phyloP scores from a whole-genome alignment of 2,113 vertebrate genomes.

The Ramphastos sulfuratus region DNA sequence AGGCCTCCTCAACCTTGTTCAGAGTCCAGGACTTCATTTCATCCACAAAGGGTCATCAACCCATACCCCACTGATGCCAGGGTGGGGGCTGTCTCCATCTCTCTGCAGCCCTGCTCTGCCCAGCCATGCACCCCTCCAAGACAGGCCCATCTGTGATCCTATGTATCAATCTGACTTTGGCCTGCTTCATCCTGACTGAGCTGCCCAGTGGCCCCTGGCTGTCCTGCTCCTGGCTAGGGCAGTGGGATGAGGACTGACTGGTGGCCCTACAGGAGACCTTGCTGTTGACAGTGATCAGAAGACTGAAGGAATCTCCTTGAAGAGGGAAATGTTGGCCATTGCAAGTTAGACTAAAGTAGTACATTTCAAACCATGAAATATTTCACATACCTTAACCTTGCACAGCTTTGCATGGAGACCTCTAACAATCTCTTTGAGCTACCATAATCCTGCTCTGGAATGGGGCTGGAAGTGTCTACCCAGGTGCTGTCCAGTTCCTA shows the following conservation, averaged over 20 bases:
- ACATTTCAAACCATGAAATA: background rate
- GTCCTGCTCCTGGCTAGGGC: background rate
- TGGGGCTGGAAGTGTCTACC: background rate
- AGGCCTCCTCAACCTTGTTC: accelerated
- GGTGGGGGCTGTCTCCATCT: background rate
- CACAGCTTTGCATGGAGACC: background rate
- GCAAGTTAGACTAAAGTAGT: background rate
- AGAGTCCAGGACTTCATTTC: background rate
- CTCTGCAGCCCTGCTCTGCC: background rate
- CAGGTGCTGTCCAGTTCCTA: background rate
- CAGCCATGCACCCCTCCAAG: too few relatives aligned
- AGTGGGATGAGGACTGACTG: background rate
- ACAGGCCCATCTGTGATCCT: accelerated
- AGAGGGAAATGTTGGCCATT: background rate
- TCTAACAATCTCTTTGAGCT: background rate
- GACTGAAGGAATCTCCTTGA: background rate
- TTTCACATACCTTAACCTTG: background rate
- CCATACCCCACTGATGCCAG: background rate
- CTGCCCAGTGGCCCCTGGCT: accelerated
- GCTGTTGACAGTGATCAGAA: background rate
- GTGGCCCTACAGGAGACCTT: accelerated
- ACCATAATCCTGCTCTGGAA: background rate
- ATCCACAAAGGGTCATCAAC: accelerated
- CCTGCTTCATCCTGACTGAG: background rate
- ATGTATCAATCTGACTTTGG: background rate